Percentiles rank a stretch among this genome's conserved stretches.
These are phyloP conservation scores for Eudasyphora cyanicolor DNA, from an alignment of 2,888 invertebrate genomes.

Conservation along the genomic window DNA sequence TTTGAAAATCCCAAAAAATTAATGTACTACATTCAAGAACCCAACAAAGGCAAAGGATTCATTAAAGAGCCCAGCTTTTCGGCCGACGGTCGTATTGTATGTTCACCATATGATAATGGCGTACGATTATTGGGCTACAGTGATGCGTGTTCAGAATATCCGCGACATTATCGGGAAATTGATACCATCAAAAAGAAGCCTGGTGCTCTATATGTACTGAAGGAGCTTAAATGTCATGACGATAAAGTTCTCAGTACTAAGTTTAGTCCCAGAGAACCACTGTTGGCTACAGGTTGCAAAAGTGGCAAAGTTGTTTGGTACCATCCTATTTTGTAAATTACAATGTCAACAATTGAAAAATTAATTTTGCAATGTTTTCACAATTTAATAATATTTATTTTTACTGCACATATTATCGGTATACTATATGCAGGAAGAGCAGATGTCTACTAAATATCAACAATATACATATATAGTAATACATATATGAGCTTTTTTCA, in stretches of 20 bases:
- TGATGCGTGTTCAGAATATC: slow-evolving; percentile 88
- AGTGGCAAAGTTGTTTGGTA: slow-evolving; percentile 94
- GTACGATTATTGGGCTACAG: slow-evolving; percentile 91
- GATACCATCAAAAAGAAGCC: slow-evolving; percentile 81
- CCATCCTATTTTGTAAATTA: slow-evolving; percentile 83
- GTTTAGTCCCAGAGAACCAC: slow-evolving; percentile 92
- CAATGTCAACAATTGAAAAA: background rate
- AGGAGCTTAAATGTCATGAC: slow-evolving; percentile 86
- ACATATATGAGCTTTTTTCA: no score
- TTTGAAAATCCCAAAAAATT: slow-evolving; percentile 86
- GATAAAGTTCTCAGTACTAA: slow-evolving; percentile 94
- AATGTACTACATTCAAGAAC: slow-evolving; percentile 91
- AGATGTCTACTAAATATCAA: no score
- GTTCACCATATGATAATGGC: slow-evolving; percentile 93
- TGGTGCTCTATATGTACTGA: slow-evolving; percentile 83
- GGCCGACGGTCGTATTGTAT: slow-evolving; percentile 92
- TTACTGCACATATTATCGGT: background rate
- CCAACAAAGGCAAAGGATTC: slow-evolving; percentile 93
- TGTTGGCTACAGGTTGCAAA: slow-evolving; percentile 94
- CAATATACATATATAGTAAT: no score
- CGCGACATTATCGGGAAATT: slow-evolving; percentile 73
- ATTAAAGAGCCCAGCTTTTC: slow-evolving; percentile 97
- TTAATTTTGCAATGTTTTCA: slow-evolving; percentile 30
- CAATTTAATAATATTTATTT: background rate
- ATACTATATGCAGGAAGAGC: no score